Conservation (phyloP, 2,113 vertebrate species). For the Euleptes europaea region DNA sequence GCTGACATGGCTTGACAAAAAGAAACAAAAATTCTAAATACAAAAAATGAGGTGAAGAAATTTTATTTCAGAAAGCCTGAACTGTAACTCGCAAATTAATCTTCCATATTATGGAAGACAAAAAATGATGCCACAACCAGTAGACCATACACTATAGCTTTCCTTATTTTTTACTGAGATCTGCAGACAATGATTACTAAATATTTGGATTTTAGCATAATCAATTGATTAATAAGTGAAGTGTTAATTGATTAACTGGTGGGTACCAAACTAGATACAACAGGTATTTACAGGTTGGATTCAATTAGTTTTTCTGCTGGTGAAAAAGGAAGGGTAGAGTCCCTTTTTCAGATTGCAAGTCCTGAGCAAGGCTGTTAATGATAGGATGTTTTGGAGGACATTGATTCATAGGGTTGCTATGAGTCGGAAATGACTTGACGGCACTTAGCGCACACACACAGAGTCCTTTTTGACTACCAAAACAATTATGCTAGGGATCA, state of each 20-base stretch:
- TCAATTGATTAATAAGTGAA: background rate
- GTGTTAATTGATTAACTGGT: background rate
- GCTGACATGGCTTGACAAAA: constrained; percentile 21
- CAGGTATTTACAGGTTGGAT: too few relatives aligned
- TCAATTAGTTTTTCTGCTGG: too few relatives aligned
- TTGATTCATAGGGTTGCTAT: too few relatives aligned
- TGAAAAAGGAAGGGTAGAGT: too few relatives aligned
- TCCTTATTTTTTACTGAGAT: background rate
- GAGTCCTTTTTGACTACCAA: too few relatives aligned
- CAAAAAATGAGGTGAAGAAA: background rate
- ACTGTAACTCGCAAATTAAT: constrained; percentile 5
- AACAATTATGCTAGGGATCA: too few relatives aligned
- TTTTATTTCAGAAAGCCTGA: constrained; percentile 1
- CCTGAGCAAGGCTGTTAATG: too few relatives aligned
- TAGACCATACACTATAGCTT: background rate
- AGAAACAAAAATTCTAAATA: background rate
- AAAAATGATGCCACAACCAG: background rate
- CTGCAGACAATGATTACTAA: background rate
- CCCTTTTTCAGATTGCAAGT: too few relatives aligned
- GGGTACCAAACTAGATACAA: too few relatives aligned
- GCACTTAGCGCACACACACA: too few relatives aligned
- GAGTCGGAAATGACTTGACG: too few relatives aligned
- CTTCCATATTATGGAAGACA: background rate
- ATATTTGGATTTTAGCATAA: background rate
- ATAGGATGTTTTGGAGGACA: too few relatives aligned